Percentiles rank a stretch among this genome's conserved stretches.
Conservation (phyloP, 2,797 vertebrate species). For the Paedocypris micromegethes region DNA sequence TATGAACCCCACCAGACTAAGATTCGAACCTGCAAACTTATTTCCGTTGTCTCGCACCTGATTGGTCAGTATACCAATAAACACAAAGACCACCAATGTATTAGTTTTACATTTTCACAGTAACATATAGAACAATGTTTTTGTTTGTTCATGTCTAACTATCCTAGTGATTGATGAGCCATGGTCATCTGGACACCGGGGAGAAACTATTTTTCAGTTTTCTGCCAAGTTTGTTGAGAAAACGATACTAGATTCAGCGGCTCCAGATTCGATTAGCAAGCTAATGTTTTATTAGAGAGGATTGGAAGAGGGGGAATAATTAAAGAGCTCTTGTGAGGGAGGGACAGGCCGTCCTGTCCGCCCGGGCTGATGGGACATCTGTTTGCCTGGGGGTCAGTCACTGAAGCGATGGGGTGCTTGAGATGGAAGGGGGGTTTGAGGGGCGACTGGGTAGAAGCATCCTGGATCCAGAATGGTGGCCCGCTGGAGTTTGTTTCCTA, state of each 20-base stretch:
- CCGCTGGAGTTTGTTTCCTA: constrained; percentile 47
- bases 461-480: constrained; percentile 52
- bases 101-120: constrained; percentile 27
- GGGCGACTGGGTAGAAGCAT: constrained; percentile 47
- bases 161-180: constrained; percentile 36
- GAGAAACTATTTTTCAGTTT: constrained; percentile 20
- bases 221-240: constrained; percentile 37
- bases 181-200: constrained; percentile 37
- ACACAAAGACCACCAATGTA: too few relatives aligned
- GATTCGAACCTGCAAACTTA: too few relatives aligned
- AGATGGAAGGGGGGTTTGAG: constrained; percentile 41
- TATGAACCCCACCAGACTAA: too few relatives aligned
- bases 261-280: constrained; percentile 53
- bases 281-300: constrained; percentile 57
- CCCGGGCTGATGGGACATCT: constrained; percentile 63
- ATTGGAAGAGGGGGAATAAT: constrained; percentile 48
- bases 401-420: constrained; percentile 44
- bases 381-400: constrained; percentile 64
- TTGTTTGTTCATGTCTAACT: constrained; percentile 45
- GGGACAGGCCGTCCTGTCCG: constrained; percentile 43
- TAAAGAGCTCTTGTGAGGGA: constrained; percentile 54
- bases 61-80: too few relatives aligned
- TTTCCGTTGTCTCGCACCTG: too few relatives aligned
- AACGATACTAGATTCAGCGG: constrained; percentile 44
- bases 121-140: constrained; percentile 43